Evolutionary conservation across 2,797 vertebrate genomes (phyloP).

Genomic region (Babyrousa celebensis): DNA sequence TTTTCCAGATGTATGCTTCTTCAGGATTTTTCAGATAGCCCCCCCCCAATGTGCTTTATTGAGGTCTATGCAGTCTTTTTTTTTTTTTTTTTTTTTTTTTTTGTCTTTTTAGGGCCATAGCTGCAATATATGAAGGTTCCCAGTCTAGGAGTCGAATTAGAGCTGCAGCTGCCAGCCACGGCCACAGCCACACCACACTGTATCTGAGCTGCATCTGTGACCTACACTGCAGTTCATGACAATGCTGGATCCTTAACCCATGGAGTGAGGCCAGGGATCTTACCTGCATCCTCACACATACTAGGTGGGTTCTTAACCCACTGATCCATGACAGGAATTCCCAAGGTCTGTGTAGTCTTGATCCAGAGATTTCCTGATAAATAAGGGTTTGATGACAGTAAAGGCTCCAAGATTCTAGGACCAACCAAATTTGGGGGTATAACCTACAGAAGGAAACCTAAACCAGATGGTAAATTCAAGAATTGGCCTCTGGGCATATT

Average conservation of each 20-base stretch:
- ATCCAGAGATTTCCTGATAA: neutral
- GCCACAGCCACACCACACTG: too few relatives aligned
- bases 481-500: neutral
- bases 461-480: constrained; percentile 13
- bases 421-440: neutral
- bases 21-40: neutral
- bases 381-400: neutral
- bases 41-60: neutral
- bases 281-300: too few relatives aligned
- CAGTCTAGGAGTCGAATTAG: too few relatives aligned
- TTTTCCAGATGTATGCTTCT: neutral
- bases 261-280: too few relatives aligned
- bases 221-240: too few relatives aligned
- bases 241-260: too few relatives aligned
- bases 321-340: too few relatives aligned
- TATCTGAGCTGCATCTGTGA: too few relatives aligned
- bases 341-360: neutral
- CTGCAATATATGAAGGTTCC: too few relatives aligned
- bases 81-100: neutral
- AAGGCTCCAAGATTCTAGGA: neutral
- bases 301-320: too few relatives aligned
- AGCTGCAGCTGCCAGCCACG: too few relatives aligned
- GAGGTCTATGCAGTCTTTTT: neutral
- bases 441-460: neutral
- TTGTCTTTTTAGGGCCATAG: too few relatives aligned